phyloP scores from a whole-genome alignment of 2,888 invertebrate genomes.

The Clusia tigrina region DNA sequence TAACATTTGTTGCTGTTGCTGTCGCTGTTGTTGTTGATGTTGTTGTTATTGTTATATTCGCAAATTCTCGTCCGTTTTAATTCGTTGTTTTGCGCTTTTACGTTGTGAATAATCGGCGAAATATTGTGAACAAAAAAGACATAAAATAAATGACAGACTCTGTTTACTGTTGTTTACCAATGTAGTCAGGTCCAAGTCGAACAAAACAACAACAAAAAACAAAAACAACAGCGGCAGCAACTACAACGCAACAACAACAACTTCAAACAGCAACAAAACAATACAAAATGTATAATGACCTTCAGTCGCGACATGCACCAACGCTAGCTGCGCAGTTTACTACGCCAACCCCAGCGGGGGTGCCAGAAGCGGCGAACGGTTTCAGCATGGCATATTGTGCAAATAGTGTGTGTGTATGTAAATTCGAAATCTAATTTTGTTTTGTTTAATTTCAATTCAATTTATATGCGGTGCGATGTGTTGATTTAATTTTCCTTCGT shows the following conservation, averaged over 20 bases:
- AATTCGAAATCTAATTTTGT: no score
- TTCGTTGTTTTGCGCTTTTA: not conserved
- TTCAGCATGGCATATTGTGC: slow-evolving; percentile 1
- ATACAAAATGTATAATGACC: slow-evolving; percentile 51
- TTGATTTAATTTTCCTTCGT: not conserved
- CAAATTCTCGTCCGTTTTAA: slow-evolving; percentile 37
- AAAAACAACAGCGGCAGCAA: slow-evolving; percentile 22
- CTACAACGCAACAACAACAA: slow-evolving; percentile 20
- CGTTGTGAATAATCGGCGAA: slow-evolving; percentile 3
- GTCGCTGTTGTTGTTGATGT: slow-evolving; percentile 13
- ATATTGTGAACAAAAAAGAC: slow-evolving; percentile 8
- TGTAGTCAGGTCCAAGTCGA: slow-evolving; percentile 47
- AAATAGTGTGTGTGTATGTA: not conserved
- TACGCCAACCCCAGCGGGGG: not conserved
- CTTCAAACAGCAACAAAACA: slow-evolving; percentile 34
- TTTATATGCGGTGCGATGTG: not conserved
- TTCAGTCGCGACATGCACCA: slow-evolving; percentile 41
- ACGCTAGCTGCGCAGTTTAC: slow-evolving; percentile 26
- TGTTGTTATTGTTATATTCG: not conserved
- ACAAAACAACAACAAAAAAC: slow-evolving; percentile 43
- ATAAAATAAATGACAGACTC: slow-evolving; percentile 43
- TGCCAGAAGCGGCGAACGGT: not conserved
- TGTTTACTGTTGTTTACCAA: slow-evolving; percentile 54
- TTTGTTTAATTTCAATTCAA: slow-evolving; percentile 23
- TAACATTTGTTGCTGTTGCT: slow-evolving; percentile 42